These are phyloP conservation scores for Araneus ventricosus DNA, from an alignment of 1,140 invertebrate genomes.

Conservation along the genomic window DNA sequence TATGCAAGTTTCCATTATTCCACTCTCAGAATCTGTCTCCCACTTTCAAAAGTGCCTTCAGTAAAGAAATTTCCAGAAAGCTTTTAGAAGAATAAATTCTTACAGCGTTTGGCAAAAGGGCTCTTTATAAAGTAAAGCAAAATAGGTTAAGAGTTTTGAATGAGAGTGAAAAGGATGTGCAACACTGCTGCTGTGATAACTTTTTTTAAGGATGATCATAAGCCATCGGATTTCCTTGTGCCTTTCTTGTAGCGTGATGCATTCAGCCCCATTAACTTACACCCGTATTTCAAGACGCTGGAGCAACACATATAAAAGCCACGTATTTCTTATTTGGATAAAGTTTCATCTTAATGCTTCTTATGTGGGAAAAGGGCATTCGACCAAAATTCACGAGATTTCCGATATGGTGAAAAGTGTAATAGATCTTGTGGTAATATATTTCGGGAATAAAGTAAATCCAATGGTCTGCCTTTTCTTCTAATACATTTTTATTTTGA, in stretches of 20 bases:
- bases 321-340: neutral
- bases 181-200: neutral
- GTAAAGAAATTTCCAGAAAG: neutral
- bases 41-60: neutral
- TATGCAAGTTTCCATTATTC: neutral
- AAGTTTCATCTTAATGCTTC: neutral
- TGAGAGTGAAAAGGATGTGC: no score
- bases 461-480: neutral
- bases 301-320: neutral
- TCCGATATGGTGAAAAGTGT: neutral
- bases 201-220: neutral
- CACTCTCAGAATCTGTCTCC: no score
- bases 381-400: neutral
- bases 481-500: no score
- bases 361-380: neutral
- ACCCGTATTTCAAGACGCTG: neutral
- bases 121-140: no score
- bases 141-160: no score
- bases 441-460: neutral
- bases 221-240: neutral
- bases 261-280: neutral
- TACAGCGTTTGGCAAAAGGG: no score
- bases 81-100: no score
- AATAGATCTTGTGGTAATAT: neutral
- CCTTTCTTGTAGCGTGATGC: neutral